These are phyloP conservation scores for Drosophila neutralis DNA, from an alignment of 2,888 invertebrate species.

Conservation along the genomic window DNA sequence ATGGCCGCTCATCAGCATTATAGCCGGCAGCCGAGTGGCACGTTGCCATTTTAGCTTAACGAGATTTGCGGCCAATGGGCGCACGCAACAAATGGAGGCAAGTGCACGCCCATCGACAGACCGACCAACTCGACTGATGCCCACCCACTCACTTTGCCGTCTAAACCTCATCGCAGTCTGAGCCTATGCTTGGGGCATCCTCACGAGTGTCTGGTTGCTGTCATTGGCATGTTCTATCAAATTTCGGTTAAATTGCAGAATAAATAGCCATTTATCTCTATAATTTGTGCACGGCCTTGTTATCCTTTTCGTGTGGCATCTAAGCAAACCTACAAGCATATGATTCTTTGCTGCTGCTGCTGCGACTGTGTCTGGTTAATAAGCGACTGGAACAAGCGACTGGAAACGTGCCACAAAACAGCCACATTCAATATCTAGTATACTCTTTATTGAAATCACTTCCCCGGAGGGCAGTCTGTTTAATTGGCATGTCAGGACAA, in stretches of 20 bases:
- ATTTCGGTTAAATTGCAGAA: slow-evolving; percentile 76
- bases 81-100: slow-evolving; percentile 54
- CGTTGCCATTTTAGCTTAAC: slow-evolving; percentile 80
- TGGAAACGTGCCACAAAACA: slow-evolving; percentile 10
- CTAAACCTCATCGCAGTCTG: background rate
- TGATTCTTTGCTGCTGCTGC: background rate
- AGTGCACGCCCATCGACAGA: slow-evolving; percentile 11
- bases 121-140: background rate
- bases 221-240: slow-evolving; percentile 76
- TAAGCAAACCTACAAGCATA: slow-evolving; percentile 17
- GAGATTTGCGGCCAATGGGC: slow-evolving; percentile 74
- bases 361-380: background rate
- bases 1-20: slow-evolving; percentile 68
- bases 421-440: slow-evolving; percentile 38
- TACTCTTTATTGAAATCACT: slow-evolving; percentile 39
- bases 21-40: slow-evolving; percentile 60
- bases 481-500: slow-evolving; percentile 58
- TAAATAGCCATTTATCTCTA: slow-evolving; percentile 81
- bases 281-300: slow-evolving; percentile 72
- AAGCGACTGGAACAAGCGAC: background rate
- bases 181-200: slow-evolving; percentile 7
- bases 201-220: slow-evolving; percentile 36
- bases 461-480: slow-evolving; percentile 25
- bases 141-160: slow-evolving; percentile 1
- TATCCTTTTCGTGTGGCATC: slow-evolving; percentile 57